These are phyloP conservation scores for Myathropa florea DNA, from an alignment of 2,888 invertebrate species.

Conservation along the genomic window DNA sequence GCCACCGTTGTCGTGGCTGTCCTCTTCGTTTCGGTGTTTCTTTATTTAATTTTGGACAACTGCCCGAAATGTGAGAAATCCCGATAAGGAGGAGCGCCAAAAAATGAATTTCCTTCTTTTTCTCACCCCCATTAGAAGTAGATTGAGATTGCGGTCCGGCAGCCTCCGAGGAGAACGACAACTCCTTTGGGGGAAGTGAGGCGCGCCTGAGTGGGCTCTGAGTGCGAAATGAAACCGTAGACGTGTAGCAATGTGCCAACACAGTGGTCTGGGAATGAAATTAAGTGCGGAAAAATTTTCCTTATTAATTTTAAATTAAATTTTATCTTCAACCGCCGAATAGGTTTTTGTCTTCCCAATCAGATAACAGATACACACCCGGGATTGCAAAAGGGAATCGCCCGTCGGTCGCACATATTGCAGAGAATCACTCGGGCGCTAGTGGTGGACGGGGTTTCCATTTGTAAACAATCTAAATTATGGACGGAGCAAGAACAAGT, in stretches of 20 bases:
- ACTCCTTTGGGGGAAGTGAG: too few species aligned
- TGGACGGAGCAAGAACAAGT: conserved; percentile 1
- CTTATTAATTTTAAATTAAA: conserved; percentile 52
- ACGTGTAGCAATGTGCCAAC: background rate
- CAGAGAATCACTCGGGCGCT: background rate
- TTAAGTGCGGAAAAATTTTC: conserved; percentile 23
- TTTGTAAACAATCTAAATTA: conserved; percentile 39
- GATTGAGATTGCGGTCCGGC: conserved; percentile 28
- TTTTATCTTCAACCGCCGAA: conserved; percentile 5
- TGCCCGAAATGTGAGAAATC: conserved; percentile 42
- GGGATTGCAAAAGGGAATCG: background rate
- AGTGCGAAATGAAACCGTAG: background rate
- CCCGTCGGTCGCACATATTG: background rate
- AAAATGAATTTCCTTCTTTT: background rate
- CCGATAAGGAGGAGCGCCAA: conserved; percentile 29
- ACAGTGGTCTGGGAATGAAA: conserved; percentile 2
- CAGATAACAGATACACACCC: conserved; percentile 16
- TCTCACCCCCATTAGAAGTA: conserved; percentile 8
- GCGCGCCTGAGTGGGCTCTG: background rate
- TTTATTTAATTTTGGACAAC: conserved; percentile 35
- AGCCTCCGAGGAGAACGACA: background rate
- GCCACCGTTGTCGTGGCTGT: background rate
- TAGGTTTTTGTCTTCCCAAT: conserved; percentile 8
- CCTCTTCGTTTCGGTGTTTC: background rate
- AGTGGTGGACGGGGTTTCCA: conserved; percentile 9